Conservation (phyloP, 2,797 vertebrate species). For the Clarias platycephalus region DNA sequence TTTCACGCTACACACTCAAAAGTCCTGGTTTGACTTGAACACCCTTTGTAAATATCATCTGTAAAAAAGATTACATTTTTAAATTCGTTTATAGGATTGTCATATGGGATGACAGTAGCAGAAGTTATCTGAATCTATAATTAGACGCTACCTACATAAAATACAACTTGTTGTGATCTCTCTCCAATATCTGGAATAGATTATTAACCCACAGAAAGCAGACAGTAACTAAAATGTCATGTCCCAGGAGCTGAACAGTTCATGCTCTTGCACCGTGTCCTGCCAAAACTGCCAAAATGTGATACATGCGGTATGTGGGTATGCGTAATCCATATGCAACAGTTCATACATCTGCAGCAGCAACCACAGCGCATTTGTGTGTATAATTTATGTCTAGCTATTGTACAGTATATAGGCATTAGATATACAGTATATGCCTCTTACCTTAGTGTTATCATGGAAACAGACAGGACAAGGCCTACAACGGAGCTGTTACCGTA, state of each 20-base stretch:
- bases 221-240: background rate
- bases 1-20: too few species aligned
- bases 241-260: background rate
- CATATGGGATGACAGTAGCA: background rate
- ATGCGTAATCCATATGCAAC: background rate
- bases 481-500: background rate
- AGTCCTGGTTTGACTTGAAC: too few species aligned
- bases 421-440: background rate
- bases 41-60: background rate
- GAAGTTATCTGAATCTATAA: background rate
- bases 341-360: background rate
- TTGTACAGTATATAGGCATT: background rate
- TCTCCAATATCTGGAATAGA: background rate
- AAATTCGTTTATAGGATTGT: background rate
- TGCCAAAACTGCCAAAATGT: background rate
- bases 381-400: background rate
- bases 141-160: background rate
- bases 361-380: background rate
- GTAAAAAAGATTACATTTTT: background rate
- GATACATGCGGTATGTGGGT: background rate
- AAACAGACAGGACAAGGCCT: background rate
- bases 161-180: background rate
- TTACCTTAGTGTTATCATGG: background rate
- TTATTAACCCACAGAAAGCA: background rate
- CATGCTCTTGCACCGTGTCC: background rate